These are phyloP conservation scores for Acrocyrtus sp. DNA, from an alignment of 2,888 invertebrate genomes.

Conservation along the genomic window DNA sequence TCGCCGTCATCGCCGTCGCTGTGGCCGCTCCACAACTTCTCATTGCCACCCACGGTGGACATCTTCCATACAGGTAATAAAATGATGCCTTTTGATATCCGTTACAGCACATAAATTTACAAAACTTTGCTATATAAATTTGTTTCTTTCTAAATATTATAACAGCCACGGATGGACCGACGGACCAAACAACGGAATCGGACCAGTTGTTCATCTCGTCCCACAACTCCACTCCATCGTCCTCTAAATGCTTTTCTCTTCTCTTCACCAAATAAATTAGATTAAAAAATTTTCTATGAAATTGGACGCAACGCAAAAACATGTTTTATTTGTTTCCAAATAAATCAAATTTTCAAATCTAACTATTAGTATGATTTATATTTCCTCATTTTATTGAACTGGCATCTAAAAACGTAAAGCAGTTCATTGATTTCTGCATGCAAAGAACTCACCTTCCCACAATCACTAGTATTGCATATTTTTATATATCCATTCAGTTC, in stretches of 20 bases:
- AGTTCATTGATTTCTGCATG: no score
- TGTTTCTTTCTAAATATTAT: background rate
- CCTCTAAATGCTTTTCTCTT: constrained; percentile 16
- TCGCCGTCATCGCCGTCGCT: constrained; percentile 55
- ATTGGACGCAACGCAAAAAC: background rate
- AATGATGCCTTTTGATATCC: no score
- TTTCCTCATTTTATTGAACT: no score
- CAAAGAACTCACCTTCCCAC: no score
- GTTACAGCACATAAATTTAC: no score
- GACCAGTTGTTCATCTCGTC: constrained; percentile 31
- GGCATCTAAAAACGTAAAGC: no score
- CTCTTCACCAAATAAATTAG: no score
- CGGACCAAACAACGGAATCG: constrained; percentile 54
- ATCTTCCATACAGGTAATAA: constrained; percentile 46
- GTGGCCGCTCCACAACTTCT: constrained; percentile 57
- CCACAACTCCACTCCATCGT: constrained; percentile 10
- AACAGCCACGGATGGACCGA: constrained; percentile 50
- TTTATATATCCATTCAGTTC: no score
- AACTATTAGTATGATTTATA: no score
- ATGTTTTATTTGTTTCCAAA: background rate
- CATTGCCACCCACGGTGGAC: constrained; percentile 18
- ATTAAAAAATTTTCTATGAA: no score
- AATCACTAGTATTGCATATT: no score
- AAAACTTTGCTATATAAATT: background rate
- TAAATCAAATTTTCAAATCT: background rate